Evolutionary conservation across 2,888 invertebrate genomes (phyloP).

Genomic region (Leptura quadrifasciata): DNA sequence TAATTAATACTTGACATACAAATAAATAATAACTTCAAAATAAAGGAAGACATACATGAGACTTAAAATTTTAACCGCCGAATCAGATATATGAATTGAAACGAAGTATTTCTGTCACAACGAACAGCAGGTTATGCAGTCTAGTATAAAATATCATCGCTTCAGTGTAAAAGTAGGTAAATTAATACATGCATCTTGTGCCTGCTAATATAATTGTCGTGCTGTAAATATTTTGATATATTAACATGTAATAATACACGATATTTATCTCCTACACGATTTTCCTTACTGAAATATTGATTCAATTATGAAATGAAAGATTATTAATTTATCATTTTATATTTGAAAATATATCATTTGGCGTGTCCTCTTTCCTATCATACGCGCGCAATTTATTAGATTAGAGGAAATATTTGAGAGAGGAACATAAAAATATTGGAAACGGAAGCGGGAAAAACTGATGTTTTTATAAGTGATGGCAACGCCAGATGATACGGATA

Average conservation of each 20-base stretch:
- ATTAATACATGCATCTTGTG: neutral
- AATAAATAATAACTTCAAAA: too few relatives aligned
- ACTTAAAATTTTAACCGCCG: too few relatives aligned
- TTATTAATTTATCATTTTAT: conserved; percentile 51
- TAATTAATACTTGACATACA: too few relatives aligned
- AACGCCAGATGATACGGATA: conserved; percentile 27
- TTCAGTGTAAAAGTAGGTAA: neutral
- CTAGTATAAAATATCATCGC: too few relatives aligned
- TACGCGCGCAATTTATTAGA: conserved; percentile 44
- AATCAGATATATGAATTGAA: too few relatives aligned
- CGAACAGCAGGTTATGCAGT: too few relatives aligned
- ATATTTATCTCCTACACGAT: neutral
- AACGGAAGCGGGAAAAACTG: conserved; percentile 24
- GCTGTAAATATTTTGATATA: neutral
- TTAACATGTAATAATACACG: neutral
- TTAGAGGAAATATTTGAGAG: conserved; percentile 32
- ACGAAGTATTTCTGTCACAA: too few relatives aligned
- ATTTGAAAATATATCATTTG: conserved; percentile 51
- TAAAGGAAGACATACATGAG: too few relatives aligned
- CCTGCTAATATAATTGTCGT: neutral
- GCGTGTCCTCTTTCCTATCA: conserved; percentile 38
- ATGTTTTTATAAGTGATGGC: conserved; percentile 35
- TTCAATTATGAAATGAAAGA: conserved; percentile 44
- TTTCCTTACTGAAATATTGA: conserved; percentile 40
- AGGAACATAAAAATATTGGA: conserved; percentile 30